Base-by-base conservation (phyloP, 2,113 vertebrate species). In the Anguilla japonica region DNA sequence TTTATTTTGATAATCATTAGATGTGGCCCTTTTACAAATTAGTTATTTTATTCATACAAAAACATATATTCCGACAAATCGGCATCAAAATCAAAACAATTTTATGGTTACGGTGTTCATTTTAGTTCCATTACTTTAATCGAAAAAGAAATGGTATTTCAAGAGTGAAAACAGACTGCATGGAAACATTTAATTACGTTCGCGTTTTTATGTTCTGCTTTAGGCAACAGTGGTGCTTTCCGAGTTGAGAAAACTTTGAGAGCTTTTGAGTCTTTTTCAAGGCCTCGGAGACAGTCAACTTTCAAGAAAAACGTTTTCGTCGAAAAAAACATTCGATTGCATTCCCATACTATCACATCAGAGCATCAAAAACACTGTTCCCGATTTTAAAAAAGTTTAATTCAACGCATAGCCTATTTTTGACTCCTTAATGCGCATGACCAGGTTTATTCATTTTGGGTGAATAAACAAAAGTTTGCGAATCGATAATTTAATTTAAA, bases 401-500 rank as follows among this genome's bases (percentile, higher is more conserved):
- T 67, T 67, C 18, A 16, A 82, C 14, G 41, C 41, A 46, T 46
- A 46, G 40, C 11, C 39, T 13, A 46, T 8, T 22, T 85, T 79
- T 56, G 50, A 4, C n/a, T 26, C 75, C 26, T 50, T 84, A 43
- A 84, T 71, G 43, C 67, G 22, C 40, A n/a, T 46, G n/a, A 14
- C 13, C 34, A 40, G 22, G 46, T 60, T 60, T 41, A 3, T 53
- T 80, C 8, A 41, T 80, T 41, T 71, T 83, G 81, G 16, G 50
- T 15, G 7, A 53, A 5, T 34, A 82, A 86, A 83, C 43, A 82
- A 46, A 82, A 75, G 56, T 7, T 41, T n/a, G 46, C 50, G n/a
- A 79, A 80, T 79, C 46, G 56, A 85, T 85, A 53, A 29, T 46
- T 39, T 71, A 79, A 39, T 80, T 85, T 80, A 43, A 53, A 5